Evolutionary conservation across 2,797 vertebrate genomes (phyloP), one percentile per base, ranked within the genome.

Genomic region (Semaprochilodus insignis): DNA sequence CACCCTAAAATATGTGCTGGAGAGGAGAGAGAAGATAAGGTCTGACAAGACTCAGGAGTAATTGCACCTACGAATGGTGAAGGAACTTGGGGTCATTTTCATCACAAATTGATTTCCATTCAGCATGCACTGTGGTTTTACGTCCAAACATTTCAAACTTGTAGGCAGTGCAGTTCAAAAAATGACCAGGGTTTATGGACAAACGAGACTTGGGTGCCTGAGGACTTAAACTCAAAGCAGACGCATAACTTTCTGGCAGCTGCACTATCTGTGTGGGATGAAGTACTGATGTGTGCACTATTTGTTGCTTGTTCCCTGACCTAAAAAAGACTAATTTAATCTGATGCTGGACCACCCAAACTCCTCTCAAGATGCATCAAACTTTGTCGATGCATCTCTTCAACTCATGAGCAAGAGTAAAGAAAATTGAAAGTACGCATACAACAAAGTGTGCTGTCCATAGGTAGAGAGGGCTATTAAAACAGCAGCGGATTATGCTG

Each of bases 51-150:
- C 69, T 55, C 51, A 36, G 74, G 51, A 83, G 78, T 78, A 81
- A 86, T 78, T 74, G 75, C 78, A 69, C 44, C 23, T 74, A 80
- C 44, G 73, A 36, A 83, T 69, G 72, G 74, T n/a, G 4, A 77
- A 67, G 52, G 67, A 82, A 73, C 74, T 81, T 60, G 31, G 19
- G 52, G 76, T 81, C 76, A 76, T 83, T 86, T 84, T 81, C 83
- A 84, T 84, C 73, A 80, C 76, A 85, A 83, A 81, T 75, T 55
- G n/a, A 84, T 82, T 82, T 78, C 25, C 73, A 82, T 66, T 77
- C 70, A 86, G 44, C 73, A 76, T 31, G n/a, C 44, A 31, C 75
- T 69, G n/a, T 74, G 51, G 27, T 55, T 78, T 78, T 74, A 73
- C 62, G 70, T 81, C 70, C 23, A 78, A 74, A 85, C 63, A 79